These are phyloP conservation scores for Enteromius paludinosus DNA, from an alignment of 2,797 vertebrate genomes.

Conservation along the genomic window DNA sequence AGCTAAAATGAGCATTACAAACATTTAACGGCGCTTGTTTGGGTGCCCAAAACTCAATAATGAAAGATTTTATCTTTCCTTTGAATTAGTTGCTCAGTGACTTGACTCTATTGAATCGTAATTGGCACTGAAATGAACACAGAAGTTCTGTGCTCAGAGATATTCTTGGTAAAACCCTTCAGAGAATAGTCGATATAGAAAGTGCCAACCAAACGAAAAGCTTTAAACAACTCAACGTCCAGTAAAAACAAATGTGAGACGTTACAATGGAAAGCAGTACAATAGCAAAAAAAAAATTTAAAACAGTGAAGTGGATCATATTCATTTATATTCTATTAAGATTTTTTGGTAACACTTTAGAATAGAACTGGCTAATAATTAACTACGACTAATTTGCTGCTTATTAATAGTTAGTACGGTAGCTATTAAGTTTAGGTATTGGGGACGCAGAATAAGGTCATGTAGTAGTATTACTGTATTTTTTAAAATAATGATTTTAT, in stretches of 20 bases:
- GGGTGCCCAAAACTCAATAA: neutral
- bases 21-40: slow-evolving; percentile 2
- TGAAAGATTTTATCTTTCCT: slow-evolving; percentile 22
- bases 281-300: neutral
- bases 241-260: neutral
- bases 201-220: slow-evolving; percentile 12
- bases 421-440: no score
- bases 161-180: slow-evolving; percentile 17
- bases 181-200: neutral
- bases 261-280: neutral
- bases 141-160: slow-evolving; percentile 8
- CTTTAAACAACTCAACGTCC: neutral
- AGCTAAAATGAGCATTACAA: neutral
- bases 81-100: slow-evolving; percentile 31
- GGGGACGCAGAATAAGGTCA: no score
- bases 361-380: no score
- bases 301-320: neutral
- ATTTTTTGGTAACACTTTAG: no score
- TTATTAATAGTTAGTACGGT: no score
- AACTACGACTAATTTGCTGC: no score
- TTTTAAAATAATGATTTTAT: no score
- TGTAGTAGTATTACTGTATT: no score
- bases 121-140: slow-evolving; percentile 39
- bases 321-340: neutral
- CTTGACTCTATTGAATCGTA: slow-evolving; percentile 25